Conservation (phyloP, 2,797 vertebrate species). For the Megaceryle alcyon region DNA sequence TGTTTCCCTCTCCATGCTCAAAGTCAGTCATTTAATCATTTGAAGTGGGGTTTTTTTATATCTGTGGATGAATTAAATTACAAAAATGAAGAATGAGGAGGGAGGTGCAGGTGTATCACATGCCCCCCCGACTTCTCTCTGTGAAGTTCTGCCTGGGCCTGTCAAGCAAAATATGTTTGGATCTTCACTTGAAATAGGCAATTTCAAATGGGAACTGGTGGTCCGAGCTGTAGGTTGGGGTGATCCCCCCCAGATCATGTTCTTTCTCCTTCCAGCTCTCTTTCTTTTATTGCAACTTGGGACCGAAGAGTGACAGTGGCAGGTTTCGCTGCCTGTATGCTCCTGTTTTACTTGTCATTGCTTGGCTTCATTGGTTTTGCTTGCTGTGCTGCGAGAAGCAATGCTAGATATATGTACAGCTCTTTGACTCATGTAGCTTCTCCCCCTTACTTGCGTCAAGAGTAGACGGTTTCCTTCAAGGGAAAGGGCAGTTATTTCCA, state of each 20-base stretch:
- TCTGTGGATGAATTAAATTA: neutral
- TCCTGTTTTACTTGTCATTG: neutral
- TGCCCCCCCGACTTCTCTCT: neutral
- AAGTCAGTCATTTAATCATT: neutral
- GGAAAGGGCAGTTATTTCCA: neutral
- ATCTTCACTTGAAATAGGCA: neutral
- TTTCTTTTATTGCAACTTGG: neutral
- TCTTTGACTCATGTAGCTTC: neutral
- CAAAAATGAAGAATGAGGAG: neutral
- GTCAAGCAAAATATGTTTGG: neutral
- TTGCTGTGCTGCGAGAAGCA: rapidly evolving
- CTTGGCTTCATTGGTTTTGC: neutral
- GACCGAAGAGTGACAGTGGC: neutral
- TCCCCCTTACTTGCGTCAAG: neutral
- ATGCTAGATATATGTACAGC: neutral
- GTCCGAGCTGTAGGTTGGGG: neutral
- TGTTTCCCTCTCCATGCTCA: neutral
- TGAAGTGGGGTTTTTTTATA: neutral
- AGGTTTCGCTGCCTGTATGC: neutral
- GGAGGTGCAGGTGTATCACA: neutral
- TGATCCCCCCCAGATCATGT: neutral
- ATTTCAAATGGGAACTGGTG: neutral
- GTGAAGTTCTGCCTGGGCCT: neutral
- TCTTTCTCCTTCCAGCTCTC: neutral
- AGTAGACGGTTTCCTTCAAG: neutral